Conservation (phyloP, 2,888 invertebrate genomes). For the Drosophila acutilabella region DNA sequence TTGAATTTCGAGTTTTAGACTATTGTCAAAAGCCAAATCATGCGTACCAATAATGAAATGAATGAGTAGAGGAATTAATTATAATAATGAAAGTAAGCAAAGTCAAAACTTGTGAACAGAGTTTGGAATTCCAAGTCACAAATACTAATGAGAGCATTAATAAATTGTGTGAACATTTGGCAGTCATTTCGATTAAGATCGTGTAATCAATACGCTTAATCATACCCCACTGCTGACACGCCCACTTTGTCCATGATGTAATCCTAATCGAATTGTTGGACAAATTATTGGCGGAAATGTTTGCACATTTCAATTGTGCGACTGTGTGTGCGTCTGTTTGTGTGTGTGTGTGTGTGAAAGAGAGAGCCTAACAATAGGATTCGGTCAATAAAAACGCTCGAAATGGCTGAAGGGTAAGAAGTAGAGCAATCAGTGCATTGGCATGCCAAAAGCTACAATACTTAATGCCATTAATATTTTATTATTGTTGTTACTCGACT, state of each 20-base stretch:
- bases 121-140: not conserved
- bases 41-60: not conserved
- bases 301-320: conserved; percentile 53
- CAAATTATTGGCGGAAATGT: conserved; percentile 67
- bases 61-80: conserved; percentile 2
- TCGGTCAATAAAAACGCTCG: conserved; percentile 34
- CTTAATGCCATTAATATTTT: conserved; percentile 74
- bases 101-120: not conserved
- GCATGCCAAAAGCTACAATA: conserved; percentile 51
- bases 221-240: conserved; percentile 11
- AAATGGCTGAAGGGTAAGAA: conserved; percentile 1
- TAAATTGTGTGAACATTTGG: conserved; percentile 1
- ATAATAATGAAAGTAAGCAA: not conserved
- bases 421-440: conserved; percentile 48
- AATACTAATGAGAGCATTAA: conserved; percentile 7
- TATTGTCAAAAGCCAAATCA: not conserved
- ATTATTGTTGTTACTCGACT: conserved; percentile 61
- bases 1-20: not conserved
- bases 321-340: conserved; percentile 2
- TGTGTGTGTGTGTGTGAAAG: conserved; percentile 10
- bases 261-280: conserved; percentile 52
- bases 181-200: conserved; percentile 25
- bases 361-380: conserved; percentile 31
- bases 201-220: conserved; percentile 44
- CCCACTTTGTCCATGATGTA: conserved; percentile 35